A percentile compares a stretch with the other conserved stretches of the same genome.
phyloP scores from a whole-genome alignment of 2,888 invertebrate genomes.

The Drosophila mettleri region DNA sequence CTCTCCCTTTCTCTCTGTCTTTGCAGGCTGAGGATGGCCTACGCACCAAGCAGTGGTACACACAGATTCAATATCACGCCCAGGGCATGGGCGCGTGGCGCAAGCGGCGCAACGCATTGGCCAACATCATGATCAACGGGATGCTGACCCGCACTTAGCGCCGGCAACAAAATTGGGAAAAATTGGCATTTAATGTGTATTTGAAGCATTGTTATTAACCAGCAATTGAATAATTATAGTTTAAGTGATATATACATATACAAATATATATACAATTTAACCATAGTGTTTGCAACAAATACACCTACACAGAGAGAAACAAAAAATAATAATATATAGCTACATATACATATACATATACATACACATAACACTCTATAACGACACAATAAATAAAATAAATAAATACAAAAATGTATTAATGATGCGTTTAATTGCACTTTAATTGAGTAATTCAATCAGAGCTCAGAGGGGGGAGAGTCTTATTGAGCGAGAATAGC shows the following conservation, averaged over 20 bases:
- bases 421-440: constrained; percentile 57
- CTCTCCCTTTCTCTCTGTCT: neutral
- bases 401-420: constrained; percentile 36
- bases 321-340: constrained; percentile 14
- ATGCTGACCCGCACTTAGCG: constrained; percentile 86
- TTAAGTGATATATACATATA: constrained; percentile 67
- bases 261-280: constrained; percentile 30
- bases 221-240: constrained; percentile 68
- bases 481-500: neutral
- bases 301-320: constrained; percentile 18
- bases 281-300: constrained; percentile 30
- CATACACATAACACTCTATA: constrained; percentile 30
- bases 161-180: constrained; percentile 40
- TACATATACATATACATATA: constrained; percentile 29
- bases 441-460: constrained; percentile 56
- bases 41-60: constrained; percentile 95
- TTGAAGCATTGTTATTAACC: constrained; percentile 59
- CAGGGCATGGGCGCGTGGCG: constrained; percentile 97
- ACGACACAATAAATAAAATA: constrained; percentile 45
- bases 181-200: constrained; percentile 51
- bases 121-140: constrained; percentile 98
- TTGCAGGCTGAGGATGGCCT: constrained; percentile 93
- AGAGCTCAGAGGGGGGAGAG: constrained; percentile 10
- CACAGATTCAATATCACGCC: constrained; percentile 94
- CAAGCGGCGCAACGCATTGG: constrained; percentile 94